phyloP scores from a whole-genome alignment of 1,140 invertebrate species.

The Schmidtea mediterranea region DNA sequence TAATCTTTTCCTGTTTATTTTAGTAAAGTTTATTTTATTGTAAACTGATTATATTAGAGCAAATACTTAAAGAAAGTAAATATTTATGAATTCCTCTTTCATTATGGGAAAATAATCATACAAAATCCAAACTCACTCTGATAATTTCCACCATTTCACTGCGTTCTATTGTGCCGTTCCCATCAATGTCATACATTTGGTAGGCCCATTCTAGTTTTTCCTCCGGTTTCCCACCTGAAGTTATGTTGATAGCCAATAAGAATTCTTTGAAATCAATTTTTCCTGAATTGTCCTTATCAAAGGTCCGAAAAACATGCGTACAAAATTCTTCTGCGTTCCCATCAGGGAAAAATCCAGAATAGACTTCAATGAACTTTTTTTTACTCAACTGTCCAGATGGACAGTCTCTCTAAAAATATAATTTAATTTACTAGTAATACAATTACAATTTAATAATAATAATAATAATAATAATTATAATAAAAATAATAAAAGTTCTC shows the following conservation, averaged over 20 bases:
- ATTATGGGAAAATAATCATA: too few species aligned
- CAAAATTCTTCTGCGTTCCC: constrained; percentile 95
- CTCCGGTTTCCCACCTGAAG: constrained; percentile 77
- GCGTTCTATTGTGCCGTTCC: constrained; percentile 88
- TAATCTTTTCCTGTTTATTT: too few species aligned
- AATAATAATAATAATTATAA: too few species aligned
- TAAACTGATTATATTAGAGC: too few species aligned
- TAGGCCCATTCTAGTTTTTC: constrained; percentile 98
- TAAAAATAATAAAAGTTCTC: too few species aligned
- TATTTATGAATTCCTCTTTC: too few species aligned
- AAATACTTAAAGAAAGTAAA: too few species aligned
- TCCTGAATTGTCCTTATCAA: constrained; percentile 88
- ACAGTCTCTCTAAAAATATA: constrained; percentile 75
- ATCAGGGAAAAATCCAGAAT: constrained; percentile 69
- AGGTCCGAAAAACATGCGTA: constrained; percentile 91
- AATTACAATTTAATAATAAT: too few species aligned
- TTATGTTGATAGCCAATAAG: constrained; percentile 83
- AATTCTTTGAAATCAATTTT: constrained; percentile 28
- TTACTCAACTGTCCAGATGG: constrained; percentile 83
- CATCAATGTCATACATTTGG: constrained; percentile 84
- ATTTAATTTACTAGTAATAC: too few species aligned
- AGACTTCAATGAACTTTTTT: constrained; percentile 95
- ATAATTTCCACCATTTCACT: constrained; percentile 43
- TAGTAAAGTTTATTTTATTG: too few species aligned
- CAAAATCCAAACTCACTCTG: constrained; percentile 30